Evolutionary conservation across 2,113 vertebrate species (phyloP), one percentile per base, ranked within the genome.

Genomic region (Albula goreensis): DNA sequence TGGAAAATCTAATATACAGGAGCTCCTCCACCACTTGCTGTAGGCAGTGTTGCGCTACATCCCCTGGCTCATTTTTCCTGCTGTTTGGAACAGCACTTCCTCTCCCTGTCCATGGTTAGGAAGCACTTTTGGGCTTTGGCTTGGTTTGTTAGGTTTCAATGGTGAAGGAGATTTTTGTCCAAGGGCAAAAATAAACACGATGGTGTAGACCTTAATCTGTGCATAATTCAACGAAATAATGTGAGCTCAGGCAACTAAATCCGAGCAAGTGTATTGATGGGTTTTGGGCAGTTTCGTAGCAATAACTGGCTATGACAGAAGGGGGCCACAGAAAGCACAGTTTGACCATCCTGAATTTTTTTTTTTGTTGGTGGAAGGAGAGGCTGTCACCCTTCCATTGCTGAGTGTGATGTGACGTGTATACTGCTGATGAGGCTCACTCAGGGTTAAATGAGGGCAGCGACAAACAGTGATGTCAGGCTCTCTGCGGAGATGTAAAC

Each of bases 401-500:
- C 22, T 17, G 6, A 1, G 10, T 13, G 31, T 8, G 52, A 66
- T 19, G 31, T 41, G 31, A 41, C 31, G 31, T 41, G 31, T 41
- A 41, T 41, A 41, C 51, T 13, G 22, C 4, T 82, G 81, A 82
- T 25, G 48, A 57, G 52, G 9, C 19, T n/a, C 51, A 11, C 17
- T 5, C 80, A 11, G 3, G 51, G 51, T 81, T 2, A 15, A 81
- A 19, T 25, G 52, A 41, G 52, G 13, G 17, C 53, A 82, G 52
- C 8, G 4, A 12, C 15, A 8, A 57, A 50, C 19, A 9, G 57
- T 25, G 60, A 9, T 9, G 50, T 60, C 41, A 49, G 41, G 9
- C 57, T 22, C 63, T 49, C 22, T 9, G 12, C 41, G 91, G 83
- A 87, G 88, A 90, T 86, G 91, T 94, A 94, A 94, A 92, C 92